phyloP scores from a whole-genome alignment of 2,888 invertebrate species.

The Desoria tigrina region DNA sequence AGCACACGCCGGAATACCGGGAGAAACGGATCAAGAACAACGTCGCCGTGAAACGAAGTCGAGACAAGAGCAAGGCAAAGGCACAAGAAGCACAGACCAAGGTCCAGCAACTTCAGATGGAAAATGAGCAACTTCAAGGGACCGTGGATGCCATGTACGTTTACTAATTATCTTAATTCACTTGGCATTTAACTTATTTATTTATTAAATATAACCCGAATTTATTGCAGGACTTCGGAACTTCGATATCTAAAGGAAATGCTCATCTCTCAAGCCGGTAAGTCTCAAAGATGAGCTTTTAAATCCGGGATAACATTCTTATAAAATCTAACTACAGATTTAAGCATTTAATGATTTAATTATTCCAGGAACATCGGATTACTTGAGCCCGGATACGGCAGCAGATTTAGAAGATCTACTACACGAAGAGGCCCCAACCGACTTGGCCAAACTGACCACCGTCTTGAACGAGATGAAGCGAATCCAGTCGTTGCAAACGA shows the following conservation, averaged over 20 bases:
- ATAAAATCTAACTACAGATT: no score
- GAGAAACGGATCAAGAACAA: slow-evolving; percentile 76
- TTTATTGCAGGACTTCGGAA: slow-evolving; percentile 76
- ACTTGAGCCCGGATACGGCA: slow-evolving; percentile 45
- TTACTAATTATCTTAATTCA: no score
- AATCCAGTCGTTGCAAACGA: slow-evolving; percentile 39
- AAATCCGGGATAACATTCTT: no score
- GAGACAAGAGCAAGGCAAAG: slow-evolving; percentile 66
- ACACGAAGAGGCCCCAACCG: slow-evolving; percentile 46
- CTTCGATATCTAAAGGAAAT: slow-evolving; percentile 77
- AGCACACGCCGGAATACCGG: slow-evolving; percentile 63
- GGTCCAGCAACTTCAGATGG: slow-evolving; percentile 73
- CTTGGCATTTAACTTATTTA: background rate
- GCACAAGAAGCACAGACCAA: slow-evolving; percentile 75
- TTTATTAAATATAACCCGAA: background rate
- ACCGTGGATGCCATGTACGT: slow-evolving; percentile 76
- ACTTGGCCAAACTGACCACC: slow-evolving; percentile 44
- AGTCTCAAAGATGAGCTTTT: no score
- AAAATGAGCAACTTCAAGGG: slow-evolving; percentile 77
- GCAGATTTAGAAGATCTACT: slow-evolving; percentile 49
- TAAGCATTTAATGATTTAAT: no score
- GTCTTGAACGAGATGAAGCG: slow-evolving; percentile 49
- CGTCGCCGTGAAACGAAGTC: slow-evolving; percentile 78
- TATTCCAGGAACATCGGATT: slow-evolving; percentile 44
- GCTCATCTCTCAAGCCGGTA: slow-evolving; percentile 77